A percentile compares a stretch with the other conserved stretches of the same genome.
phyloP scores from a whole-genome alignment of 2,888 invertebrate species.

The Dolichopus griseipennis region DNA sequence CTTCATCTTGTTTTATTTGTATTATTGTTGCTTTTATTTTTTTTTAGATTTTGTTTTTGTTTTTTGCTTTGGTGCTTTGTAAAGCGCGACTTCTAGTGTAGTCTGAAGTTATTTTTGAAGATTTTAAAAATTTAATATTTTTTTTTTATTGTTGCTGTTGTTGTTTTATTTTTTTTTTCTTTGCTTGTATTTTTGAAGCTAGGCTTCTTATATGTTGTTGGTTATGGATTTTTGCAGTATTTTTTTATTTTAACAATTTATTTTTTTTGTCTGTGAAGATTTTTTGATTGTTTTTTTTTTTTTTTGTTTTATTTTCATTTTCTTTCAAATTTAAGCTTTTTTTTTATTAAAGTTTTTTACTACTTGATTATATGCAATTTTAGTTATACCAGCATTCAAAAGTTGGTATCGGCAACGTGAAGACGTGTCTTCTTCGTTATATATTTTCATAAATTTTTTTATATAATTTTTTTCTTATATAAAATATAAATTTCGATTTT shows the following conservation, averaged over 20 bases:
- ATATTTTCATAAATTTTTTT: neutral
- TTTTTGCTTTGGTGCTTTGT: neutral
- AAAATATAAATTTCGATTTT: no score
- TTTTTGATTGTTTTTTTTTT: neutral
- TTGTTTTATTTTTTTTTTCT: conserved; percentile 11
- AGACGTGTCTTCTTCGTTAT: conserved; percentile 36
- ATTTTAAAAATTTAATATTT: neutral
- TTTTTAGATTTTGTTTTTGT: no score
- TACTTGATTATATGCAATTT: conserved; percentile 10
- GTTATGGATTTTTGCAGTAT: neutral
- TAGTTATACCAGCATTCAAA: conserved; percentile 36
- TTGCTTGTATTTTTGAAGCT: conserved; percentile 20
- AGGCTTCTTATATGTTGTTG: neutral
- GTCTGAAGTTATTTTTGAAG: neutral
- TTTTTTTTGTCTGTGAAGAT: neutral
- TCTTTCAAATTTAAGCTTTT: neutral
- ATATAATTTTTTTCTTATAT: neutral
- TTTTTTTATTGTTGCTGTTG: neutral
- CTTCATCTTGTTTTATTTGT: neutral
- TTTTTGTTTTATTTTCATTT: neutral
- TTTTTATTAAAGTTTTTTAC: neutral
- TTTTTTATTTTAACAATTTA: neutral
- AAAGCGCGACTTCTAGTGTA: conserved; percentile 1
- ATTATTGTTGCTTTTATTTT: neutral
- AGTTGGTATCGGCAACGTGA: conserved; percentile 44